phyloP scores from a whole-genome alignment of 2,888 invertebrate species.

The Conus canariensis region DNA sequence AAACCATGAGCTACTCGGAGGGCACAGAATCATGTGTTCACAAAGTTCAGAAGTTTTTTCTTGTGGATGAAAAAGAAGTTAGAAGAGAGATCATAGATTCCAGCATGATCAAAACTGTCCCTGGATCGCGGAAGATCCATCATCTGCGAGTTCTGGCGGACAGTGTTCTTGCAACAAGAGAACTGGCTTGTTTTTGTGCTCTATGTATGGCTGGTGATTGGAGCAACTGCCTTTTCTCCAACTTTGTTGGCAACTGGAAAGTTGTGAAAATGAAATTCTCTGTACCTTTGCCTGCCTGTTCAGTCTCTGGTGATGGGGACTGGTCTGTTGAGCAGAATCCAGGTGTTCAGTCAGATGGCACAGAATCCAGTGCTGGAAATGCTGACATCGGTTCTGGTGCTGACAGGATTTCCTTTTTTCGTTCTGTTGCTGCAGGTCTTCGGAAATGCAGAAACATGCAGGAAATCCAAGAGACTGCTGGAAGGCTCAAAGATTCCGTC shows the following conservation, averaged over 20 bases:
- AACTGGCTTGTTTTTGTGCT: conserved; percentile 16
- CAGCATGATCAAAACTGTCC: neutral
- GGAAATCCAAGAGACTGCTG: neutral
- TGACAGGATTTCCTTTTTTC: neutral
- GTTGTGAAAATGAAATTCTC: neutral
- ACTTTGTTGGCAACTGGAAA: neutral
- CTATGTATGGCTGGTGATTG: neutral
- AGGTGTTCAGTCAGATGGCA: no score
- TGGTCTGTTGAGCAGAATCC: no score
- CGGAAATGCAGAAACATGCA: neutral
- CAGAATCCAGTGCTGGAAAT: no score
- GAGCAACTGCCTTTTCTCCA: neutral
- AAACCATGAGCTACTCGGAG: neutral
- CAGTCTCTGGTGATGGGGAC: neutral
- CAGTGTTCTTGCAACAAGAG: neutral
- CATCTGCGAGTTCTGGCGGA: neutral
- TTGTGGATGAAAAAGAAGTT: neutral
- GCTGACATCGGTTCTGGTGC: no score
- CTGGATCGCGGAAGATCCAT: neutral
- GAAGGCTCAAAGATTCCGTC: neutral
- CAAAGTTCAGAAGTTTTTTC: neutral
- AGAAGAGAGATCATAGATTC: neutral
- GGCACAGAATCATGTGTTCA: neutral
- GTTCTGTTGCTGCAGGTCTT: neutral
- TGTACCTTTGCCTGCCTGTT: neutral